Evolutionary conservation across 2,797 vertebrate species (phyloP), one percentile per base, ranked within the genome.

Genomic region (Avahi laniger): DNA sequence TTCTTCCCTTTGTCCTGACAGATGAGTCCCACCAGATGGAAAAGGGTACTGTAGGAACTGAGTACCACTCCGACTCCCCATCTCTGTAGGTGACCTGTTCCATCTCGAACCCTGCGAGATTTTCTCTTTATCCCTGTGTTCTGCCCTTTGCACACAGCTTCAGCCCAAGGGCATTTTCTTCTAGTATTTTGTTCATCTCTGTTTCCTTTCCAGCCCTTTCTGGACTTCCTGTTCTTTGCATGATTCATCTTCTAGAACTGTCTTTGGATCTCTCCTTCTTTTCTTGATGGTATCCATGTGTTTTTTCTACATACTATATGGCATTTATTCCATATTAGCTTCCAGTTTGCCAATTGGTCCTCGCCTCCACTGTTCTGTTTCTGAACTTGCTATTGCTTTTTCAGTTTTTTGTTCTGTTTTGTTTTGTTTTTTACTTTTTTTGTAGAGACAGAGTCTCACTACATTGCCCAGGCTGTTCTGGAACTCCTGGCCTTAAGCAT

Each of bases 231-330:
- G 30, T 15, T 22, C 33, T 48, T 4, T 20, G 4, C 13, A 18
- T 11, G 24, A 33, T 1, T 24, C 10, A 4, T 57, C 11, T 35
- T 43, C 67, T 41, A 54, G 54, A 38, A 38, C 26, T 5, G 46
- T 13, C 80, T 80, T 33, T 10, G 35, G 30, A 59, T 24, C 35
- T 41, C n/a, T 24, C 8, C 3, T 17, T 38, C 79, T 41, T 41
- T 6, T 33, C 54, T 41, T 10, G 46, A 20, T 8, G 28, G 43
- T 33, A 57, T 54, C 22, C 50, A 4, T 7, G 15, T n/a, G 12
- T 12, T 43, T 78, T 61, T n/a, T 57, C 48, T 78, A 10, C 20
- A 30, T 1, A 0, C 18, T 15, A 2, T 7, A 0, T 10, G 20
- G 35, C 11, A 18, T 50, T 22, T 13, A 28, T 33, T 15, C 65